Base-by-base conservation (phyloP, 2,113 vertebrate genomes). In the Chitala chitala region DNA sequence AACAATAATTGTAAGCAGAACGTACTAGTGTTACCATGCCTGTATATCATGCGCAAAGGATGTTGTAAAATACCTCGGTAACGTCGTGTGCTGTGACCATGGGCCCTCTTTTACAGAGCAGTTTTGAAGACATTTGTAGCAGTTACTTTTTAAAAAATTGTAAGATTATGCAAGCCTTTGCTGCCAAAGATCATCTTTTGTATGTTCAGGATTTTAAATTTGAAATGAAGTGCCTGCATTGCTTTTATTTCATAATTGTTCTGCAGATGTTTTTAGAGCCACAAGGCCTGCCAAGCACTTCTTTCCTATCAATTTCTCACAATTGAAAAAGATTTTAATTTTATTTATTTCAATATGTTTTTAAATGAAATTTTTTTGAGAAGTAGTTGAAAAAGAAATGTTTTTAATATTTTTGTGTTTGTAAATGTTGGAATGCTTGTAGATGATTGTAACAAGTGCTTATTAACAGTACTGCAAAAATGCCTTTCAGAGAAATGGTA, bases 321-420 rank as follows among this genome's bases (percentile, higher is more conserved):
- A 46, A 68, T 68, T 51, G 12, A 51, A 15, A 42, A 46, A 17
- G 15, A 68, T 68, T 46, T 68, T 5, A 44, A 68, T 68, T 31
- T 22, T 26, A 46, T 48, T 68, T 68, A 68, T 68, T 68, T 68
- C 46, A 46, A 68, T 68, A 46, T 12, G 26, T 68, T 46, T 68
- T 48, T 68, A 15, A 12, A 46, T 9, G 13, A 68, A 20, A 68
- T 46, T 4, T 42, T 63, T 36, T 68, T 42, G 24, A 26, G 26
- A 22, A n/a, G 24, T 26, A 48, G 42, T 46, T 68, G 24, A 46
- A 68, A 46, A 26, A 42, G 29, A 68, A 68, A 26, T 46, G 64
- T 68, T 44, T 42, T 46, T 63, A 38, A 63, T 33, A 63, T 68
- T 68, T 68, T 42, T 68, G 42, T 68, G 63, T 20, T 33, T n/a